Evolutionary conservation across 2,113 vertebrate species (phyloP).

Genomic region (Gavialis gangeticus): DNA sequence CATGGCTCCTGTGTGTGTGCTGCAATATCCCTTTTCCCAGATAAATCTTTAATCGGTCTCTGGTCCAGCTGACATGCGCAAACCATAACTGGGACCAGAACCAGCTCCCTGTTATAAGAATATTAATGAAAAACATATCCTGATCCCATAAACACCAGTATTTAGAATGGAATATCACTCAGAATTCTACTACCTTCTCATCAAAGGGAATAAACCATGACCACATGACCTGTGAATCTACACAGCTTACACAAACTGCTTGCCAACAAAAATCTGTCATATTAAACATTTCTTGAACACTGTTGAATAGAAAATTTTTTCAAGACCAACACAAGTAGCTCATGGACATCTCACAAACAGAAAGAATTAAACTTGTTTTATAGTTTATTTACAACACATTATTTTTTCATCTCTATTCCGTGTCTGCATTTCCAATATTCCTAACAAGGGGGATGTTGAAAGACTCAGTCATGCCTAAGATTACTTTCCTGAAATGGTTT

Average conservation of each 20-base stretch:
- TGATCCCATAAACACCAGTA: conserved; percentile 6
- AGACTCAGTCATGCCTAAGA: not conserved
- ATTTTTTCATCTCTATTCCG: conserved; percentile 17
- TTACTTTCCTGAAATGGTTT: not conserved
- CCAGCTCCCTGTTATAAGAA: no score
- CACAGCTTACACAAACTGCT: conserved; percentile 49
- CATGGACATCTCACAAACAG: conserved; percentile 58
- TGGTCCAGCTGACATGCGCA: no score
- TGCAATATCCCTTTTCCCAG: no score
- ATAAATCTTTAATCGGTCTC: no score
- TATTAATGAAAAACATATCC: not conserved
- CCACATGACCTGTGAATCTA: conserved; percentile 51
- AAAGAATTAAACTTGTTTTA: conserved; percentile 49
- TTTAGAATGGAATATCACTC: conserved; percentile 24
- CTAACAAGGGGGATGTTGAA: conserved; percentile 15
- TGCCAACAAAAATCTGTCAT: conserved; percentile 69
- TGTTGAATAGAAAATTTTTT: conserved; percentile 66
- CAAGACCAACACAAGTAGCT: conserved; percentile 56
- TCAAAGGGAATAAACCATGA: conserved; percentile 27
- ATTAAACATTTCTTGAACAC: conserved; percentile 71
- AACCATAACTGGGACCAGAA: no score
- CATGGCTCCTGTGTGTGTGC: no score
- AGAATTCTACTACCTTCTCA: conserved; percentile 20
- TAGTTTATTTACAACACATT: conserved; percentile 39
- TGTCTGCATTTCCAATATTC: conserved; percentile 33